Evolutionary conservation across 35 echinoderm and acorn worm genomes (phyloP), one percentile per base, ranked within the genome.

Genomic region (Apostichopus parvimensis): DNA sequence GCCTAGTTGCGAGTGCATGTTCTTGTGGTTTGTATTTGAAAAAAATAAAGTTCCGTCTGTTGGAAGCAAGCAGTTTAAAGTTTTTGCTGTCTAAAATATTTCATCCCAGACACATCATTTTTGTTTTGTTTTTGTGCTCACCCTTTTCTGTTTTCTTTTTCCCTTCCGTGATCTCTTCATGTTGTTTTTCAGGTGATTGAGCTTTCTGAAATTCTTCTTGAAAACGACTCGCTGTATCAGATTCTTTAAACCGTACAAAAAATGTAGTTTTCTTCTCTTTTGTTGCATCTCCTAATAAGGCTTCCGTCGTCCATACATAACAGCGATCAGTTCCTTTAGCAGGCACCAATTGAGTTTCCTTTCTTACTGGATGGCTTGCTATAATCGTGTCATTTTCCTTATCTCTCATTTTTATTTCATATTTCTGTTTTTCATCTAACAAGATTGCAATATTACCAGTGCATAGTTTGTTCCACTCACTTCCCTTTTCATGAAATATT

Each of bases 181-280:
- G 2, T 20, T 3, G 1, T 75, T 75, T 22, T n/a, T 75, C 81
- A 2, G 3, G 78, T 9, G 81, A 20, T 22, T 84, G 81, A 22
- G 81, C 81, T 5, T 84, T 84, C 53, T 58, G 55, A 84, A 84
- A 84, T 59, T 84, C 57, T 0, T 84, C 81, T 59, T 84, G 81
- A 52, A 84, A 84, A 56, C 15, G 54, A 84, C 58, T 54, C 4
- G 81, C 81, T 54, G 54, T 84, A 5, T 84, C 55, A 17, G 15
- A n/a, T 1, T 59, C 8, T 59, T 24, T 5, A 58, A 84, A 84
- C 6, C 53, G 57, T 22, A 84, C 81, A 17, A 5, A 17, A 58
- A 84, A 58, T 8, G 22, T 24, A 9, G 6, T 84, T 18, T 56
- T 22, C 79, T 54, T 15, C 7, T 4, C 54, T 22, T 21, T 58